Conservation (phyloP, 2,888 invertebrate species). For the Choreutis nemorana region DNA sequence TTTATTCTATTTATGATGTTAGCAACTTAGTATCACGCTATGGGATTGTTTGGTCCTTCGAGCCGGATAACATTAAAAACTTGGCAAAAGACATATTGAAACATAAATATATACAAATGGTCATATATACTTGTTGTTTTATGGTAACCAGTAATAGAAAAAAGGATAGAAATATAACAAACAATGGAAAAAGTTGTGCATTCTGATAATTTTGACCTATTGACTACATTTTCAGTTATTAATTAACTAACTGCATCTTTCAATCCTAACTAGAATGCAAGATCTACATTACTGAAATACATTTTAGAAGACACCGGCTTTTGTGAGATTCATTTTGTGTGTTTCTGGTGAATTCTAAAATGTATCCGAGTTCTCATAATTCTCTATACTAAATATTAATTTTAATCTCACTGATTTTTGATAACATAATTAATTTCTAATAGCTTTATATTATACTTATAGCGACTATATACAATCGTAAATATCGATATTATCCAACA, state of each 20-base stretch:
- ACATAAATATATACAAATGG: too few relatives aligned
- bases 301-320: too few relatives aligned
- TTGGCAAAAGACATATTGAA: too few relatives aligned
- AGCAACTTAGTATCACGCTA: too few relatives aligned
- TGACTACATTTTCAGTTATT: slow-evolving; percentile 28
- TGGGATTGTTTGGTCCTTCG: slow-evolving; percentile 17
- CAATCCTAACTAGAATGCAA: slow-evolving; percentile 35
- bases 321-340: slow-evolving; percentile 34
- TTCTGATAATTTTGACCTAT: slow-evolving; percentile 29
- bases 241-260: slow-evolving; percentile 36
- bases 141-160: too few relatives aligned
- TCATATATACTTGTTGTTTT: too few relatives aligned
- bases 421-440: slow-evolving; percentile 49
- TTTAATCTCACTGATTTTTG: slow-evolving; percentile 64
- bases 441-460: slow-evolving; percentile 44
- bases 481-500: slow-evolving; percentile 19
- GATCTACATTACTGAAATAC: slow-evolving; percentile 29
- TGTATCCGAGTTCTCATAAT: slow-evolving; percentile 27
- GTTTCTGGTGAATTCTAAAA: slow-evolving; percentile 34
- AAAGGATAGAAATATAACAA: too few relatives aligned
- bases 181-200: slow-evolving; percentile 45
- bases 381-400: slow-evolving; percentile 47
- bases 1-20: too few relatives aligned
- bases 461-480: slow-evolving; percentile 52
- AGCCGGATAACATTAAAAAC: slow-evolving; percentile 10